Conservation (phyloP, 2,797 vertebrate species). For the Pseudochirops cupreus region DNA sequence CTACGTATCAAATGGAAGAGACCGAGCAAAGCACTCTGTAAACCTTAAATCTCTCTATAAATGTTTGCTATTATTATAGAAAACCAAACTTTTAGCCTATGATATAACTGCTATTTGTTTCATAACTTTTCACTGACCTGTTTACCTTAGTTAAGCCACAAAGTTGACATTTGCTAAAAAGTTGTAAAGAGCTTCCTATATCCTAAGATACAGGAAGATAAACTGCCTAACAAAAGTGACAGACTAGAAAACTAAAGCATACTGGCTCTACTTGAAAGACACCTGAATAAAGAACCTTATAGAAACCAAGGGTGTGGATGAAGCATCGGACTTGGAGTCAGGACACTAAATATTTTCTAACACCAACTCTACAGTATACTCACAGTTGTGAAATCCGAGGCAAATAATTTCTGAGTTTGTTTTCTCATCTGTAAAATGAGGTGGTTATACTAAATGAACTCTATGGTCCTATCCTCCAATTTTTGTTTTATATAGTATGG, state of each 20-base stretch:
- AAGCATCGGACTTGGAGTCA: constrained; percentile 10
- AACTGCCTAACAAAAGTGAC: constrained; percentile 7
- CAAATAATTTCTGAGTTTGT: not conserved
- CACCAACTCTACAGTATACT: not conserved
- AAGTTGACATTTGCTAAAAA: not conserved
- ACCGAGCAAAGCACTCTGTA: not conserved
- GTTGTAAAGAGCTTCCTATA: not conserved
- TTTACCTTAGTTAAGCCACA: not conserved
- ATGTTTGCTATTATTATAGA: not conserved
- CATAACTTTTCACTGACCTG: not conserved
- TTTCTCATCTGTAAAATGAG: not conserved
- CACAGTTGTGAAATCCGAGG: not conserved
- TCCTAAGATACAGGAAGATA: not conserved
- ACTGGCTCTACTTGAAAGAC: constrained; percentile 19
- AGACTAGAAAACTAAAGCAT: constrained; percentile 23
- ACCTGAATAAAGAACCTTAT: not conserved
- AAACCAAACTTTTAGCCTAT: not conserved
- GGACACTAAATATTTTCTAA: constrained; percentile 2
- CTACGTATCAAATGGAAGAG: not conserved
- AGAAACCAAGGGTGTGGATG: not conserved
- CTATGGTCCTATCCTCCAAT: not conserved
- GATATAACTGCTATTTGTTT: not conserved
- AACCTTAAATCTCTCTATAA: not conserved
- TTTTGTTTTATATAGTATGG: not conserved
- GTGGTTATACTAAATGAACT: not conserved